A percentile compares a stretch with the other conserved stretches of the same genome.
Evolutionary conservation across 2,888 invertebrate species (phyloP).

Genomic region (Drosophila parthenogenetica): DNA sequence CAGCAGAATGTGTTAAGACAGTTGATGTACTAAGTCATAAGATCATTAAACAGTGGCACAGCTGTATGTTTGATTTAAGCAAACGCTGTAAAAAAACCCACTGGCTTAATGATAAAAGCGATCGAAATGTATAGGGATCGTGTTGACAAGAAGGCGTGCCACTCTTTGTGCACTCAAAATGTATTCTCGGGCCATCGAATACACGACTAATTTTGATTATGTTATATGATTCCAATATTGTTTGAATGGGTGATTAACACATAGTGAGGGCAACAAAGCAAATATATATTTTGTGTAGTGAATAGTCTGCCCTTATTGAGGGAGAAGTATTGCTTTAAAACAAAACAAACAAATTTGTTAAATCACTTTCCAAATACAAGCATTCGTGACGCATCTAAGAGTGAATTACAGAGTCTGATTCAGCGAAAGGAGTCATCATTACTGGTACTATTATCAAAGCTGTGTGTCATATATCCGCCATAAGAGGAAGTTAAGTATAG

Average conservation of each 20-base stretch:
- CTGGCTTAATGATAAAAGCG: slow-evolving; percentile 35
- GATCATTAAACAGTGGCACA: slow-evolving; percentile 38
- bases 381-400: slow-evolving; percentile 17
- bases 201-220: slow-evolving; percentile 36
- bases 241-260: slow-evolving; percentile 75
- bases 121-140: slow-evolving; percentile 31
- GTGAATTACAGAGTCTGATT: slow-evolving; percentile 41
- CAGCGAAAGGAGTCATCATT: slow-evolving; percentile 41
- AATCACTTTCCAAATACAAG: slow-evolving; percentile 3
- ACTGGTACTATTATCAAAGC: slow-evolving; percentile 37
- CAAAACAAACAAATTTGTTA: slow-evolving; percentile 20
- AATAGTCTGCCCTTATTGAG: slow-evolving; percentile 20
- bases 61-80: slow-evolving; percentile 68
- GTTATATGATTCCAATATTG: slow-evolving; percentile 64
- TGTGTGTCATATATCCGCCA: slow-evolving; percentile 33
- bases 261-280: slow-evolving; percentile 47
- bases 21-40: slow-evolving; percentile 71
- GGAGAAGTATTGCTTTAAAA: slow-evolving; percentile 19
- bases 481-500: slow-evolving; percentile 35
- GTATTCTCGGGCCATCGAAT: slow-evolving; percentile 54
- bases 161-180: slow-evolving; percentile 58
- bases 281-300: slow-evolving; percentile 33
- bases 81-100: slow-evolving; percentile 59
- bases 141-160: slow-evolving; percentile 71
- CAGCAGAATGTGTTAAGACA: slow-evolving; percentile 45